A percentile compares a stretch with the other conserved stretches of the same genome.
phyloP scores from a whole-genome alignment of 1,140 invertebrate species.

The Drosophila tsacasi region DNA sequence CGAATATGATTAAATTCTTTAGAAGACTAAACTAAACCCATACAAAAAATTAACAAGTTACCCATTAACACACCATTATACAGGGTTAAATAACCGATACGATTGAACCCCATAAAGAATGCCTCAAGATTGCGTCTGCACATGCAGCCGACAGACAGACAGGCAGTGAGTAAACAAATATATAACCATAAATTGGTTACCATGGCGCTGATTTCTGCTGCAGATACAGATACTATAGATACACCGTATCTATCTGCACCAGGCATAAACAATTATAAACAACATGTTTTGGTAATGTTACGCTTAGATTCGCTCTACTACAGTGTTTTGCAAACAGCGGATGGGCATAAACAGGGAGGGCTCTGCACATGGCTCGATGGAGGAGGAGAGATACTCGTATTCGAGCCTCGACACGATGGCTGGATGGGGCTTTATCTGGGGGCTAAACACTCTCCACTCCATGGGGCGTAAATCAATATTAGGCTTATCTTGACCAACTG shows the following conservation, averaged over 20 bases:
- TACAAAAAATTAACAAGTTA: not conserved
- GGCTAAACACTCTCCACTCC: slow-evolving; percentile 26
- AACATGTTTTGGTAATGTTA: slow-evolving; percentile 75
- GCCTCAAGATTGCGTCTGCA: slow-evolving; percentile 19
- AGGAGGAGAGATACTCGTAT: not conserved
- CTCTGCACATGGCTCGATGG: slow-evolving; percentile 17
- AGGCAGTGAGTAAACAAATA: slow-evolving; percentile 42
- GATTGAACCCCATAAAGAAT: not conserved
- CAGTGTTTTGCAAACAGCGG: slow-evolving; percentile 43
- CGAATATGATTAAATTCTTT: not conserved
- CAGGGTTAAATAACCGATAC: not conserved
- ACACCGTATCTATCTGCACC: slow-evolving; percentile 24
- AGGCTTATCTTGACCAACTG: slow-evolving; percentile 68
- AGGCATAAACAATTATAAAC: slow-evolving; percentile 66
- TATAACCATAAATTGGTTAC: slow-evolving; percentile 67
- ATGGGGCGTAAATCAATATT: slow-evolving; percentile 73
- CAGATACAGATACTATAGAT: slow-evolving; percentile 26
- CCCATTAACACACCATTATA: not conserved
- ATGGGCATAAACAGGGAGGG: slow-evolving; percentile 11
- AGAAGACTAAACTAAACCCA: no score
- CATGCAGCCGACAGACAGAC: slow-evolving; percentile 29
- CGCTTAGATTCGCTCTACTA: slow-evolving; percentile 40
- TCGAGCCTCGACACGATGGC: slow-evolving; percentile 6
- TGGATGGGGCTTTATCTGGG: slow-evolving; percentile 38
- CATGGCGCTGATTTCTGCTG: slow-evolving; percentile 63